Percentiles rank a stretch among this genome's conserved stretches.
These are phyloP conservation scores for Dicrurus megarhynchus DNA, from an alignment of 2,113 vertebrate species.

Conservation along the genomic window DNA sequence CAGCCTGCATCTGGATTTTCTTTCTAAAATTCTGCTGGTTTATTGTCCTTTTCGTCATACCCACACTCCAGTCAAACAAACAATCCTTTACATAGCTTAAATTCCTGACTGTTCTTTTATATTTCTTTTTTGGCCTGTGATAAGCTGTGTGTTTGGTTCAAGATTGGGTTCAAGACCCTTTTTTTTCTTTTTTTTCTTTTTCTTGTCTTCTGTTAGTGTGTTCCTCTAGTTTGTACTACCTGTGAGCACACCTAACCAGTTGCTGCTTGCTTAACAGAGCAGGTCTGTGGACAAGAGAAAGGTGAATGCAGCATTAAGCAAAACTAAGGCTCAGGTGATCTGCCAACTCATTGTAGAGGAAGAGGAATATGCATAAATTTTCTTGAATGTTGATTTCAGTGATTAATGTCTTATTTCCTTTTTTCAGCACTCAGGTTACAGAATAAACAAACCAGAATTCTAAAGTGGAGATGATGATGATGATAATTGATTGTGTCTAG, in stretches of 20 bases:
- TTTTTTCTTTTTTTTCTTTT: not conserved
- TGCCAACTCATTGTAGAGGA: not conserved
- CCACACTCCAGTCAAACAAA: not conserved
- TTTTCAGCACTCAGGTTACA: not conserved
- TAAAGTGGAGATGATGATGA: not conserved
- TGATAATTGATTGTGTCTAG: not conserved
- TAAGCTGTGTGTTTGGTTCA: not conserved
- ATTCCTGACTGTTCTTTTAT: not conserved
- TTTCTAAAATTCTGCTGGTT: not conserved
- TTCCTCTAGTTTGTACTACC: not conserved
- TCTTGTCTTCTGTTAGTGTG: not conserved
- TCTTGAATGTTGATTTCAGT: not conserved
- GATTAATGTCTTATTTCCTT: not conserved
- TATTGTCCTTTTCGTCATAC: not conserved
- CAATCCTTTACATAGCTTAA: not conserved
- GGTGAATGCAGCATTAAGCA: not conserved
- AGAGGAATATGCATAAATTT: not conserved
- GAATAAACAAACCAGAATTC: not conserved
- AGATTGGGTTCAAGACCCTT: not conserved
- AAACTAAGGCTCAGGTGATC: not conserved
- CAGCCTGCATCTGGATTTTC: slow-evolving; percentile 32
- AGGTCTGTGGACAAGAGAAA: not conserved
- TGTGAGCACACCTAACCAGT: not conserved
- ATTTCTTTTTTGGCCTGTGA: not conserved
- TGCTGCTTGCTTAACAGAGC: not conserved